Evolutionary conservation across 2,797 vertebrate species (phyloP).

Genomic region (Epinephelus malabaricus): DNA sequence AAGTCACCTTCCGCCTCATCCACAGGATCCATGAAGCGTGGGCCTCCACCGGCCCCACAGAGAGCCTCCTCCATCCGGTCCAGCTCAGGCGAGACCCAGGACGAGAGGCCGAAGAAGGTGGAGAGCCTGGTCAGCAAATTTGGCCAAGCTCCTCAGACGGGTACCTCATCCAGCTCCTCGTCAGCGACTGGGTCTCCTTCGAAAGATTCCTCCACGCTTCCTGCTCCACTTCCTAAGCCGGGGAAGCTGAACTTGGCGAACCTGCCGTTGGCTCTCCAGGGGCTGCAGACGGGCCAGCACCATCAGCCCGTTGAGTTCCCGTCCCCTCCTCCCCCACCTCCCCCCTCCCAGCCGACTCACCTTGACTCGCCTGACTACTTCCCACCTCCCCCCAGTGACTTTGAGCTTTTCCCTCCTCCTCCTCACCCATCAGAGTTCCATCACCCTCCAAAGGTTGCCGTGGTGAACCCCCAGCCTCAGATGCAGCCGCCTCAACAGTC

Average conservation of each 20-base stretch:
- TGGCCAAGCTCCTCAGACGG: conserved; percentile 82
- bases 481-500: conserved; percentile 58
- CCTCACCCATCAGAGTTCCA: conserved; percentile 89
- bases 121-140: conserved; percentile 95
- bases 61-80: conserved; percentile 94
- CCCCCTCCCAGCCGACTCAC: conserved; percentile 80
- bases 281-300: conserved; percentile 76
- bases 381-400: conserved; percentile 92
- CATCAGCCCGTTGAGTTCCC: conserved; percentile 87
- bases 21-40: conserved; percentile 88
- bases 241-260: conserved; percentile 93
- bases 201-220: conserved; percentile 85
- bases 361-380: conserved; percentile 92
- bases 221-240: conserved; percentile 91
- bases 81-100: conserved; percentile 85
- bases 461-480: conserved; percentile 96
- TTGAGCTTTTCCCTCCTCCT: conserved; percentile 92
- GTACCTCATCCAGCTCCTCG: conserved; percentile 77
- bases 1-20: conserved; percentile 89
- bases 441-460: conserved; percentile 92
- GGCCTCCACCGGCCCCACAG: conserved; percentile 94
- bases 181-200: conserved; percentile 87
- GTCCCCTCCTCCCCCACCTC: conserved; percentile 84
- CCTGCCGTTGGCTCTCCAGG: conserved; percentile 90
- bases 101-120: conserved; percentile 90